A percentile compares a stretch with the other conserved stretches of the same genome.
Evolutionary conservation across 2,888 invertebrate species (phyloP).

Genomic region (Orthosia incerta): DNA sequence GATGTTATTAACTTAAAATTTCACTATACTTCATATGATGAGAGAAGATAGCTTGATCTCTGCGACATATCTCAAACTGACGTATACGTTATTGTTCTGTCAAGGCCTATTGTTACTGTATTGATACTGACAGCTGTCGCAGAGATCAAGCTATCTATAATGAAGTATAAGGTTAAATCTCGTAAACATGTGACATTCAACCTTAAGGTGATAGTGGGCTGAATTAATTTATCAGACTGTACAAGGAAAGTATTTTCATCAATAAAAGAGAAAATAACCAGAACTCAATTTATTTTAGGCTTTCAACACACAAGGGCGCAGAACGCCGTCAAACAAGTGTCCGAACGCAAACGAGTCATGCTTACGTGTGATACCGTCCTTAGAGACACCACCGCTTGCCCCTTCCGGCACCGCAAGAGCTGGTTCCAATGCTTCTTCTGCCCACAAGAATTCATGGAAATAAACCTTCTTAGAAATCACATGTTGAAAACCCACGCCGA

Average conservation of each 20-base stretch:
- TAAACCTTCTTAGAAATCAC: conserved; percentile 77
- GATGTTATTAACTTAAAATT: too few relatives aligned
- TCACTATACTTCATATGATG: too few relatives aligned
- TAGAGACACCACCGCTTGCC: conserved; percentile 83
- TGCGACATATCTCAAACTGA: too few relatives aligned
- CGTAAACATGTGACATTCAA: too few relatives aligned
- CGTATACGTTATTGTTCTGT: too few relatives aligned
- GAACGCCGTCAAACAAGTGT: conserved; percentile 74
- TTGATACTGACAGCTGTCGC: too few relatives aligned
- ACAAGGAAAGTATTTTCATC: neutral
- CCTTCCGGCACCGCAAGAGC: conserved; percentile 85
- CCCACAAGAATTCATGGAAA: conserved; percentile 81
- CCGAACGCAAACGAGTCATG: conserved; percentile 81
- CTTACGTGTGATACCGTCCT: conserved; percentile 80
- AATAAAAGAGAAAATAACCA: neutral
- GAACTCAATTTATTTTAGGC: conserved; percentile 65
- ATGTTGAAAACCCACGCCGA: conserved; percentile 73
- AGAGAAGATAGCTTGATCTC: too few relatives aligned
- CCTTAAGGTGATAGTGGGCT: too few relatives aligned
- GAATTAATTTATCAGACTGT: too few relatives aligned
- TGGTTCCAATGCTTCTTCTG: conserved; percentile 88
- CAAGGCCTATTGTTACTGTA: too few relatives aligned
- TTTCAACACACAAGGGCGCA: conserved; percentile 41
- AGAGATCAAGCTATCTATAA: too few relatives aligned
- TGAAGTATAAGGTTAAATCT: too few relatives aligned